phyloP scores from a whole-genome alignment of 2,113 vertebrate species.

The Lontra canadensis region DNA sequence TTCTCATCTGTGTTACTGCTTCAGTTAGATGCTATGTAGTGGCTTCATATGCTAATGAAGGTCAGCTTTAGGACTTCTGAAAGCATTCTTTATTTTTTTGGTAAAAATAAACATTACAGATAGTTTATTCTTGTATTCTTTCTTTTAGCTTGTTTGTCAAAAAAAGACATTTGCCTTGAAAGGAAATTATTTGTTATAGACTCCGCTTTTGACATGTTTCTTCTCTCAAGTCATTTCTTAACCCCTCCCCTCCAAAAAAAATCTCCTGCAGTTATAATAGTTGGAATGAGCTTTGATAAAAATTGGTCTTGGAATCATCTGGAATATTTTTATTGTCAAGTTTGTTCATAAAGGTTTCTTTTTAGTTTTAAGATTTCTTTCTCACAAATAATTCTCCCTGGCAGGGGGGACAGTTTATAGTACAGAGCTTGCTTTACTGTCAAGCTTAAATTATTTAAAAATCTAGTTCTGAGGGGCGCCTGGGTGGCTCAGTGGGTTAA shows the following conservation, averaged over 20 bases:
- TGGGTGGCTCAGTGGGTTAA: too few relatives aligned
- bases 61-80: neutral
- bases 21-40: neutral
- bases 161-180: constrained; percentile 7
- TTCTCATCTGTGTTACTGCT: neutral
- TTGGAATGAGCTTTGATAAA: constrained; percentile 25
- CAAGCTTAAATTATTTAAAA: constrained; percentile 42
- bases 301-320: neutral
- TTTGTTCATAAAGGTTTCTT: constrained; percentile 32
- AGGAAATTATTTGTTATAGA: neutral
- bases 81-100: neutral
- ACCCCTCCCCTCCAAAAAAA: neutral
- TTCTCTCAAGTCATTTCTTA: neutral
- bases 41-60: neutral
- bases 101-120: neutral
- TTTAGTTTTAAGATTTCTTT: constrained; percentile 6
- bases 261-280: neutral
- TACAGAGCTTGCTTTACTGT: neutral
- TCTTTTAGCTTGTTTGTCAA: constrained; percentile 32
- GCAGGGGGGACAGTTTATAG: neutral
- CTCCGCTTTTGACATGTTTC: constrained; percentile 6
- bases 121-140: neutral
- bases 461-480: neutral
- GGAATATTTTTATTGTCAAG: constrained; percentile 35
- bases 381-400: neutral